Evolutionary conservation across 2,797 vertebrate genomes (phyloP), one percentile per base, ranked within the genome.

Genomic region (Hybognathus amarus): DNA sequence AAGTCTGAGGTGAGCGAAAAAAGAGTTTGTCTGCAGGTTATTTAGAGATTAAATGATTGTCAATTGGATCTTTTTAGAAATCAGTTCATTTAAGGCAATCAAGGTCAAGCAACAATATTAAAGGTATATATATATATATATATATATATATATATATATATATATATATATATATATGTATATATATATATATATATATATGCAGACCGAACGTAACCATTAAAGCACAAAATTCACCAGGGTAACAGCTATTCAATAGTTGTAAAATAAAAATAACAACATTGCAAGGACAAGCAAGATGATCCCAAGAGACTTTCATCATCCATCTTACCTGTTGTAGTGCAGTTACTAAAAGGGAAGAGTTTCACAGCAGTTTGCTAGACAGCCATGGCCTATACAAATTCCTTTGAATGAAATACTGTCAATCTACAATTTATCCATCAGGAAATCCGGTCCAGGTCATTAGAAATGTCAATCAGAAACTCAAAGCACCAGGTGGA

Each of bases 401-500:
- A 81, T 59, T 70, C 36, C 30, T 85, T 52, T 80, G n/a, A 80
- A 70, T 67, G 76, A 87, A 85, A 82, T 22, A 75, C 40, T 69
- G 86, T 85, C 80, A 74, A 85, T 90, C 82, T 94, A 95, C 91
- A 88, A 67, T 83, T 90, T 77, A 77, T 89, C 87, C 90, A 87
- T 90, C 77, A 61, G 73, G 88, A 85, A 91, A 92, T 92, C 90
- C 87, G 83, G 56, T 87, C 66, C 83, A 84, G 90, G 85, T 74
- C 45, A 64, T 80, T 66, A 77, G 82, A 86, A 87, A 79, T 52
- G 38, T 59, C 52, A 80, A 27, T 64, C 22, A 71, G 40, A 79
- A 67, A 63, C 47, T 2, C 87, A 71, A 77, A 75, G 83, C 73
- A 52, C 64, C 52, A 59, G 40, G 61, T 38, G 79, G 80, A 77